Base-by-base conservation (phyloP, 1,140 invertebrate species). In the Aradophagus sp. region DNA sequence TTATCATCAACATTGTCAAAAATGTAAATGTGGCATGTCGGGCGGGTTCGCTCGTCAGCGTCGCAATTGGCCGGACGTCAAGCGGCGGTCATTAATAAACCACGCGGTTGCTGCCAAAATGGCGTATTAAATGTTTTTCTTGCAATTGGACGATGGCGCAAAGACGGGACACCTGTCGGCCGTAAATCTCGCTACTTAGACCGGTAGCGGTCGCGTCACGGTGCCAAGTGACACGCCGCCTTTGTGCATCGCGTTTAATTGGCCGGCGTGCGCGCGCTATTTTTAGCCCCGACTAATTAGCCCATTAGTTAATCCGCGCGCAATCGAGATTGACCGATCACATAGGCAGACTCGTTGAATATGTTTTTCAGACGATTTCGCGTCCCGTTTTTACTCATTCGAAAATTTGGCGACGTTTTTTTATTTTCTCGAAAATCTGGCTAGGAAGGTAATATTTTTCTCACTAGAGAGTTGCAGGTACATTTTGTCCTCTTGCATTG, bases 101-200 rank as follows among this genome's bases (percentile, higher is more conserved):
- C 42, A 63, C 50, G 19, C 50, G 39, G 59, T 73, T 50, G 63
- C 66, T 68, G 75, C 77, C 76, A 82, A 81, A 81, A 79, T 76
- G 74, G 74, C 50, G 71, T 74, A 74, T 74, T 73, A 68, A 76
- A 75, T 73, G 76, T 73, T 80, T 77, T 76, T 74, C 59, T 61
- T 29, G 63, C 65, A 68, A 55, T 39, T 52, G 38, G 29, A 44
- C 44, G 39, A 32, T 52, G 65, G 48, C 42, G 53, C 16, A 50
- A 31, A 62, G 41, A 31, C 35, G 23, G 14, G 48, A 75, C 84
- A 84, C 83, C 83, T 85, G 84, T 84, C 79, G 75, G 47, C 74
- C 67, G 72, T 85, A 84, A 85, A 85, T 85, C 83, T 84, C 74
- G 71, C 76, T 79, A 81, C 79, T 84, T 82, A 80, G 79, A 77